phyloP scores from a whole-genome alignment of 2,888 invertebrate genomes.

The Ophioninae sp. region DNA sequence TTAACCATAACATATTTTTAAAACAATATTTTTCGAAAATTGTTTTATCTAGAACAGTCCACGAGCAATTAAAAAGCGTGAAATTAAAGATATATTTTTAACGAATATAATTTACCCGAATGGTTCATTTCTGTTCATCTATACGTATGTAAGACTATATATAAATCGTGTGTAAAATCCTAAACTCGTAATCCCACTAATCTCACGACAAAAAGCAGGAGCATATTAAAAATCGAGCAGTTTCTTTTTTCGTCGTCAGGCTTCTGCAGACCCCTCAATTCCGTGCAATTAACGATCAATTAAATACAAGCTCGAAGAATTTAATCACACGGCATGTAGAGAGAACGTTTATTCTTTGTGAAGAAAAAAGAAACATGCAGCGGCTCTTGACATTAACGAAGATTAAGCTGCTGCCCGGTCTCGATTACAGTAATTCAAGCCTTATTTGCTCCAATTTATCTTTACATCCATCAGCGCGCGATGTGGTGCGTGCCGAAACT shows the following conservation, averaged over 20 bases:
- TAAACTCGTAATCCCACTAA: background rate
- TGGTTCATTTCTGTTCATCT: too few relatives aligned
- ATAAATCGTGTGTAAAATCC: background rate
- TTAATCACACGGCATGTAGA: slow-evolving; percentile 18
- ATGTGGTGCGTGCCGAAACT: slow-evolving; percentile 65
- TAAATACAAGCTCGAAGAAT: slow-evolving; percentile 23
- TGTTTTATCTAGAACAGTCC: too few relatives aligned
- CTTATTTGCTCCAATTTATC: slow-evolving; percentile 78
- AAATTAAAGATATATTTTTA: too few relatives aligned
- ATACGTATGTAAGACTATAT: background rate
- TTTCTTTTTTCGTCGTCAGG: background rate
- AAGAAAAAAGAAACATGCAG: slow-evolving; percentile 44
- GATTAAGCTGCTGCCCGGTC: slow-evolving; percentile 76
- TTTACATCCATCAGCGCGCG: slow-evolving; percentile 72
- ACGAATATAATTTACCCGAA: too few relatives aligned
- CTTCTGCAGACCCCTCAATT: slow-evolving; percentile 23
- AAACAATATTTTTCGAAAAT: too few relatives aligned
- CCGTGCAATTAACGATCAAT: slow-evolving; percentile 36
- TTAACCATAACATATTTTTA: too few relatives aligned
- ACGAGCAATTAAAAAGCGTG: too few relatives aligned
- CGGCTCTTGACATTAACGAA: slow-evolving; percentile 71
- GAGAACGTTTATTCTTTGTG: slow-evolving; percentile 28
- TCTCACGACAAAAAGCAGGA: background rate
- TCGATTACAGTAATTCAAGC: slow-evolving; percentile 75
- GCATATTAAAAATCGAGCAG: background rate